Evolutionary conservation across 2,888 invertebrate genomes (phyloP), one percentile per base, ranked within the genome.

Genomic region (Cylloceria caligata): DNA sequence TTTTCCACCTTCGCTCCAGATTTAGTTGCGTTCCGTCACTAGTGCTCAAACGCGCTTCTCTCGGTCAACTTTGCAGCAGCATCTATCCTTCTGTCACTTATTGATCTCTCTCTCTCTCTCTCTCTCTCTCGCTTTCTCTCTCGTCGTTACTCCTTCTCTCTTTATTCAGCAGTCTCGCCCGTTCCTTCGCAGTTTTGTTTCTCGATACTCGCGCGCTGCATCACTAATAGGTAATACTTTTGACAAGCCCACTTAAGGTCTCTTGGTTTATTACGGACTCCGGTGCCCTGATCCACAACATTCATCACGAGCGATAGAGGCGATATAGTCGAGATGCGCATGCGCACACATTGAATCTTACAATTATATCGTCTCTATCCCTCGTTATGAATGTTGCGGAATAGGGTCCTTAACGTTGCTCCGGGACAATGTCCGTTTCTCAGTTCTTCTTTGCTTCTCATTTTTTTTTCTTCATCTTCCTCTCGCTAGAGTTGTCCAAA

Each of bases 1-100:
- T 80, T 80, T 80, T 80, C 65, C 80, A 65, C 27, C 75, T 71
- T 71, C 57, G 75, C 75, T 75, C 71, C 75, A 75, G 80, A 80
- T 80, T 80, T 75, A 75, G 80, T 69, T 60, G 65, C 71, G 80
- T 75, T 80, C 80, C 75, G 57, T 71, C 65, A 71, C 64, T 62
- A 69, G 49, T 67, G 39, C 52, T n/a, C 42, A 42, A 16, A 13
- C 34, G 27, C 21, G 45, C 69, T 64, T 69, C 55, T 64, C 64
- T 57, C 55, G 80, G 75, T 75, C 69, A 68, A 52, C 68, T 65
- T 80, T 64, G n/a, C n/a, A 60, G 73, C 27, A 72, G 62, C 62
- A 74, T 62, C 64, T 72, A 42, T 39, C 16, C 71, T 27, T 30
- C n/a, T 36, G 49, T 16, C 24, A 9, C 55, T 68, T 36, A 24